phyloP scores from a whole-genome alignment of 2,888 invertebrate species.

The Coronaproctus castanopsis region DNA sequence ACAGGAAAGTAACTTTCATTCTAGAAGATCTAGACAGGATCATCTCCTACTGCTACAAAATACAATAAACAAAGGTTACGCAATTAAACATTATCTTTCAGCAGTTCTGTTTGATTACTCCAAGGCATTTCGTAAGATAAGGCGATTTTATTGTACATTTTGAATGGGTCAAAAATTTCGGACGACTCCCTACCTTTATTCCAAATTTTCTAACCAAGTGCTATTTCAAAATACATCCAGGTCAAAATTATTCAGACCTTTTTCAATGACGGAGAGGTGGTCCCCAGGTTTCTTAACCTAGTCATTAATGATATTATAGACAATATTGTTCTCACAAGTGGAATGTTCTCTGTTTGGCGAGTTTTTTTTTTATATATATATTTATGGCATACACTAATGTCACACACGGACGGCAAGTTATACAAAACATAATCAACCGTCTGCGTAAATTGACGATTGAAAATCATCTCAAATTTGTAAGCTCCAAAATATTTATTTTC shows the following conservation, averaged over 20 bases:
- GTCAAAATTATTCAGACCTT: neutral
- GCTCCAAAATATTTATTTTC: too few relatives aligned
- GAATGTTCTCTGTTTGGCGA: neutral
- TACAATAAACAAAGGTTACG: neutral
- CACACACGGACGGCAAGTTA: neutral
- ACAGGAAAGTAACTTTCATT: neutral
- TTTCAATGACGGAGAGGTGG: neutral
- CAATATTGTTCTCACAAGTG: neutral
- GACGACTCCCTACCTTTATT: neutral
- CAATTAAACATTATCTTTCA: neutral
- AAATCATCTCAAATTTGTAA: too few relatives aligned
- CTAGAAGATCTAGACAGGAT: neutral
- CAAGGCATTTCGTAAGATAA: neutral
- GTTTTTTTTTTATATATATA: neutral
- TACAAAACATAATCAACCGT: too few relatives aligned
- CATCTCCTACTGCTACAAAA: neutral
- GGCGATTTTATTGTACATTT: too few relatives aligned
- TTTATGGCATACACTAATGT: neutral
- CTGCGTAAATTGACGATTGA: too few relatives aligned
- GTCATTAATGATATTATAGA: neutral
- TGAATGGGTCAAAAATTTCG: neutral
- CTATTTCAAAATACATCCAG: neutral
- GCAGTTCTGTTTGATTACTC: neutral
- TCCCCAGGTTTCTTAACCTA: neutral
- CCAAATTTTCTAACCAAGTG: neutral